Evolutionary conservation across 2,113 vertebrate genomes (phyloP), one percentile per base, ranked within the genome.

Genomic region (Phoenicopterus ruber): DNA sequence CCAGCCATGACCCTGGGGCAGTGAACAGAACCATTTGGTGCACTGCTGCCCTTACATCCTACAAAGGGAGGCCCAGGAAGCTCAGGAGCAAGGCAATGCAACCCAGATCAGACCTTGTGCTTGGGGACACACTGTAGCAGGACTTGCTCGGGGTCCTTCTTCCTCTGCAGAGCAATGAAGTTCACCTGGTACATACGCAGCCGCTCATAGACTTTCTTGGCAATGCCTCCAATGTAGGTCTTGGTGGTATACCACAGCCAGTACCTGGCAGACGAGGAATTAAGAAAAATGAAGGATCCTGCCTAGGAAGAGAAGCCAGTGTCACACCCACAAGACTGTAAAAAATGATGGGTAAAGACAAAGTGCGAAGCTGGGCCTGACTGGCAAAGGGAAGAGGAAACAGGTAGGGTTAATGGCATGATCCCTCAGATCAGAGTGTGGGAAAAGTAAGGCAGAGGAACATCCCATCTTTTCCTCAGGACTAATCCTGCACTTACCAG

Each of bases 241-340:
- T 98, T 98, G 61, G 99, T 99, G 86, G 98, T 99, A 93, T 99
- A 99, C 99, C 99, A 99, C 38, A 99, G 97, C 99, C 99, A 99
- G 97, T 99, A 99, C 99, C 99, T 99, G 94, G 63, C 70, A 69
- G 46, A 77, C 7, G 61, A 47, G 47, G 32, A 31, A 58, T 74
- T 86, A 4, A 46, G 47, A 50, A 90, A 79, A 87, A 69, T 6
- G 4, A 54, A 13, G 13, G 31, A 62, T 14, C 20, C 24, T 88
- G 50, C 29, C 42, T 47, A 57, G 44, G 62, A 59, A 73, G 40
- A 82, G 38, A 69, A 61, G 32, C 17, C 71, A 49, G 22, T 15
- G 29, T 65, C 62, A 92, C n/a, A 47, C 13, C 36, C 21, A 67
- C 3, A 5, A 3, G 4, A 38, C 6, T 28, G 25, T 57, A n/a